These are phyloP conservation scores for Venusia cambrica DNA, from an alignment of 2,888 invertebrate genomes.

Conservation along the genomic window DNA sequence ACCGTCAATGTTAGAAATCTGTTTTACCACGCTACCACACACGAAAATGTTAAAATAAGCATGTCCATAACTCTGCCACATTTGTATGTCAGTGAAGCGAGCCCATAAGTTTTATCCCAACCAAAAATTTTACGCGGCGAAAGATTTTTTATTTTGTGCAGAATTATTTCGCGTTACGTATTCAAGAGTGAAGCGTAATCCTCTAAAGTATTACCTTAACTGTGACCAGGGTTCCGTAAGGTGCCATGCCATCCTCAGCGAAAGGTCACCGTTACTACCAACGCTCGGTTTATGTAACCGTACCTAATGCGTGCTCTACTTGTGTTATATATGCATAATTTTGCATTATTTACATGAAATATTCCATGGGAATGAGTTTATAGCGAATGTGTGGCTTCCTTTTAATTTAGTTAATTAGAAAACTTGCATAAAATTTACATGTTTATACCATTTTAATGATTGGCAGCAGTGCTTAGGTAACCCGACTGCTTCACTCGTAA, in stretches of 20 bases:
- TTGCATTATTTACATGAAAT: conserved; percentile 16
- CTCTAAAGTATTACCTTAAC: not conserved
- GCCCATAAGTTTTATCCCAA: too few species aligned
- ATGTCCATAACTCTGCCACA: too few species aligned
- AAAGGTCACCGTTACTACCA: conserved; percentile 59
- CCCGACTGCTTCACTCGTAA: too few species aligned
- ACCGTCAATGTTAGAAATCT: too few species aligned
- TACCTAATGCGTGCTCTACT: conserved; percentile 34
- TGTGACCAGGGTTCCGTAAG: conserved; percentile 41
- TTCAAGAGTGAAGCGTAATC: conserved; percentile 6
- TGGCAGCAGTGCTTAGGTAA: too few species aligned
- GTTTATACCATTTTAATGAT: not conserved
- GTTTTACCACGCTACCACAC: too few species aligned
- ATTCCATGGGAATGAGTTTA: conserved; percentile 3
- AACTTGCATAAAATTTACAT: too few species aligned
- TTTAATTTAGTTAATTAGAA: conserved; percentile 7
- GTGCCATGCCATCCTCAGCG: conserved; percentile 57
- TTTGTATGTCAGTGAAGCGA: too few species aligned
- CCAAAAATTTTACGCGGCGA: too few species aligned
- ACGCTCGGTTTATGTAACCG: conserved; percentile 46
- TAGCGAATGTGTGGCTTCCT: conserved; percentile 3
- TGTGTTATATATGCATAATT: conserved; percentile 24
- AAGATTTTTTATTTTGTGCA: too few species aligned
- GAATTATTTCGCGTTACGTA: too few species aligned
- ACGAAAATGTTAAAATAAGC: too few species aligned